phyloP scores from a whole-genome alignment of 2,113 vertebrate species.

The Diphyllodes magnificus region DNA sequence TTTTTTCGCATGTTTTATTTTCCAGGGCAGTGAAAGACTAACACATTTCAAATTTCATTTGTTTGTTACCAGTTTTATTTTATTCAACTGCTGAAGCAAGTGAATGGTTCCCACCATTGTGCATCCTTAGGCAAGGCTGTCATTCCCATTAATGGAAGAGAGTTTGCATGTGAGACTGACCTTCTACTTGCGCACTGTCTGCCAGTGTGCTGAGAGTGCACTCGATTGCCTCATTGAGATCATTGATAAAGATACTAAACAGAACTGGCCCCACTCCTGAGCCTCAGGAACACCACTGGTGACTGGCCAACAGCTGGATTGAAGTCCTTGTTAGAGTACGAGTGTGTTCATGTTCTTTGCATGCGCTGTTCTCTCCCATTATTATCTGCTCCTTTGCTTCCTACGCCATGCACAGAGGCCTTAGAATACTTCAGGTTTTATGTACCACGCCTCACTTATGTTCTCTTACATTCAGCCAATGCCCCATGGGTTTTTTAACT shows the following conservation, averaged over 20 bases:
- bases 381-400: not conserved
- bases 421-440: not conserved
- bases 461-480: not conserved
- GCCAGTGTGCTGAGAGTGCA: not conserved
- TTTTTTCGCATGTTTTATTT: not conserved
- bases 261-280: fast-evolving
- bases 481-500: not conserved
- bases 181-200: not conserved
- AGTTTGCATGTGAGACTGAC: not conserved
- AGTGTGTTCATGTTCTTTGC: not conserved
- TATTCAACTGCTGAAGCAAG: not conserved
- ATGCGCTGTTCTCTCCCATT: not conserved
- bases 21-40: not conserved
- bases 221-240: fast-evolving
- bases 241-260: not conserved
- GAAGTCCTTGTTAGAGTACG: not conserved
- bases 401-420: not conserved
- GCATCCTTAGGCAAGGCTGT: not conserved
- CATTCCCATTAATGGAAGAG: not conserved
- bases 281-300: fast-evolving
- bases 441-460: not conserved
- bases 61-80: not conserved
- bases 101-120: not conserved
- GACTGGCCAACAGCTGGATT: fast-evolving
- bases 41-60: not conserved